Evolutionary conservation across 2,113 vertebrate genomes (phyloP), one percentile per base, ranked within the genome.

Genomic region (Lycaon pictus): DNA sequence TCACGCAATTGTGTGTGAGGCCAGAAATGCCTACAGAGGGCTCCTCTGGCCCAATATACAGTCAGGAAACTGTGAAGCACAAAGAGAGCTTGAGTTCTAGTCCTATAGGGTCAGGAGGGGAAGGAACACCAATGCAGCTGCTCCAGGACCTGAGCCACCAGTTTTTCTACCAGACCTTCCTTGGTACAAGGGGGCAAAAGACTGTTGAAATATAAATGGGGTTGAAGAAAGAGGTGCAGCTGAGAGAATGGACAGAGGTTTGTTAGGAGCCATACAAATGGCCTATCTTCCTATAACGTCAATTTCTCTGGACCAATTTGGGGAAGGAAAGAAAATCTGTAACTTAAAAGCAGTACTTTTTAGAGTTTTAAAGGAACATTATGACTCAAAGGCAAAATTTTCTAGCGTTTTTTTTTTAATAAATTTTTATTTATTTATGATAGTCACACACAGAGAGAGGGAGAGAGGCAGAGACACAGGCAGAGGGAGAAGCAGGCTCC

Each of bases 301-400:
- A 76, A 13, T 69, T 93, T 95, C 51, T 88, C 65, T 56, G 20
- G 29, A 67, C 4, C 1, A 13, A 53, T 82, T 88, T 81, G 71
- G 12, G 11, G 48, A 77, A 17, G 5, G 19, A 85, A 16, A 56
- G 82, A 88, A 91, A 88, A 85, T 79, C 3, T 81, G 20, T 81
- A 97, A 83, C 35, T 67, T 69, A 79, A 88, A 90, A 72, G 11
- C 72, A 83, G n/a, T 81, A 35, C 58, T 90, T 37, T 77, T 85
- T 23, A 43, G 88, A 32, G 13, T n/a, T 29, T 76, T 83, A 86
- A 94, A 62, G 56, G 43, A 89, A 65, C 63, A 88, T n/a, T 76
- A 97, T 8, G 22, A 86, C n/a, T 81, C 82, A 79, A 89, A 92
- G 35, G 27, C 29, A 89, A 93, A 96, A 72, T 80, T 86, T 67